phyloP scores from a whole-genome alignment of 2,888 invertebrate genomes.

The Cantharis flavilabris region DNA sequence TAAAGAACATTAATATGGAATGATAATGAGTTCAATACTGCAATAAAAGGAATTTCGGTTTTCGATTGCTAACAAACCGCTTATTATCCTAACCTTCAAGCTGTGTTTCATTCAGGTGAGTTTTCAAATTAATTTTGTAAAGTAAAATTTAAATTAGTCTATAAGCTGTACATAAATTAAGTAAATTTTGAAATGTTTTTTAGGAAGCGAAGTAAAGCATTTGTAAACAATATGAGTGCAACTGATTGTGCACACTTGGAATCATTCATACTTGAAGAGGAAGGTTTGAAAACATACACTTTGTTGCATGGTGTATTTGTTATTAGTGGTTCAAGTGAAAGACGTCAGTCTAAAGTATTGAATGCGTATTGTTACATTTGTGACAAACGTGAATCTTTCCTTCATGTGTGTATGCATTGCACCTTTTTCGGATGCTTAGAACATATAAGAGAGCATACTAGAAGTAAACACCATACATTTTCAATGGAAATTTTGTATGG shows the following conservation, averaged over 20 bases:
- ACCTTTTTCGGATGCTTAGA: slow-evolving; percentile 92
- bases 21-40: neutral
- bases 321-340: slow-evolving; percentile 78
- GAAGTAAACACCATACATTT: slow-evolving; percentile 78
- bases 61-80: neutral
- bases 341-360: slow-evolving; percentile 68
- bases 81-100: neutral
- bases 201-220: neutral
- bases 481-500: slow-evolving; percentile 89
- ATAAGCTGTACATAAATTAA: neutral
- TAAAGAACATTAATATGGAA: too few species aligned
- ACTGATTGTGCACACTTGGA: slow-evolving; percentile 79
- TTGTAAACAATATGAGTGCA: slow-evolving; percentile 60
- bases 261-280: slow-evolving; percentile 73
- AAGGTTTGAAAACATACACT: slow-evolving; percentile 63
- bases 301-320: slow-evolving; percentile 87
- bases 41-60: neutral
- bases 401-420: slow-evolving; percentile 87
- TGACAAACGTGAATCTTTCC: slow-evolving; percentile 75
- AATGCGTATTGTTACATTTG: slow-evolving; percentile 72
- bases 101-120: neutral
- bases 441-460: slow-evolving; percentile 87
- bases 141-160: neutral
- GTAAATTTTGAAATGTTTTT: neutral
- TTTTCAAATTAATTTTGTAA: neutral